Conservation (phyloP, 2,113 vertebrate species). For the Sporophila hypoxantha region DNA sequence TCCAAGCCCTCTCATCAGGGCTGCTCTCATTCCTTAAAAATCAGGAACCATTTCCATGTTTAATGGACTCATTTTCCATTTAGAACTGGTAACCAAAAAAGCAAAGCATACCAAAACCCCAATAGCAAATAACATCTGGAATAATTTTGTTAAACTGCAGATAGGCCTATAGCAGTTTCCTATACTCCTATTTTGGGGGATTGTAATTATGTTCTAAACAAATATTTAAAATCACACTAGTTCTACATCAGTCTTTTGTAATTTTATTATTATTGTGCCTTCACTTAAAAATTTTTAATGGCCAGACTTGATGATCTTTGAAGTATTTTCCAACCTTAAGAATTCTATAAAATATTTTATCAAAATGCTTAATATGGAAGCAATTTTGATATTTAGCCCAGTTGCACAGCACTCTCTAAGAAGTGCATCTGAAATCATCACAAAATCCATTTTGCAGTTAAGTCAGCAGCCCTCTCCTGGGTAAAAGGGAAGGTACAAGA, state of each 20-base stretch:
- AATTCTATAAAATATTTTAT: not conserved
- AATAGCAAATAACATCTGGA: not conserved
- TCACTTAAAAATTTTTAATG: not conserved
- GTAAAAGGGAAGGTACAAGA: not conserved
- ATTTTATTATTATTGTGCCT: not conserved
- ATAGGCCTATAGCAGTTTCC: not conserved
- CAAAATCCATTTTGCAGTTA: not conserved
- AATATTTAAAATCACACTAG: not conserved
- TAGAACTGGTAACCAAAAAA: not conserved
- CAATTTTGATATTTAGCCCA: not conserved
- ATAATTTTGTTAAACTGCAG: not conserved
- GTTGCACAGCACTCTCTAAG: not conserved
- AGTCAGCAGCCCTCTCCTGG: not conserved
- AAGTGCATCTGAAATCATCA: not conserved
- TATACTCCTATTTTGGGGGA: not conserved
- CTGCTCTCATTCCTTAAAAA: not conserved
- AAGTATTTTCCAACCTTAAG: not conserved
- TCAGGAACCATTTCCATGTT: not conserved
- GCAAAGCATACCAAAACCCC: not conserved
- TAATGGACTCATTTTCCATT: not conserved
- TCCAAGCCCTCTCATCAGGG: not conserved
- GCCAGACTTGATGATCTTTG: not conserved
- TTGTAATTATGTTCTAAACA: not conserved
- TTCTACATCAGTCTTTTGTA: not conserved
- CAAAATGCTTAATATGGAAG: not conserved